Conservation (phyloP, 2,888 invertebrate genomes). For the Noctua fimbriata region DNA sequence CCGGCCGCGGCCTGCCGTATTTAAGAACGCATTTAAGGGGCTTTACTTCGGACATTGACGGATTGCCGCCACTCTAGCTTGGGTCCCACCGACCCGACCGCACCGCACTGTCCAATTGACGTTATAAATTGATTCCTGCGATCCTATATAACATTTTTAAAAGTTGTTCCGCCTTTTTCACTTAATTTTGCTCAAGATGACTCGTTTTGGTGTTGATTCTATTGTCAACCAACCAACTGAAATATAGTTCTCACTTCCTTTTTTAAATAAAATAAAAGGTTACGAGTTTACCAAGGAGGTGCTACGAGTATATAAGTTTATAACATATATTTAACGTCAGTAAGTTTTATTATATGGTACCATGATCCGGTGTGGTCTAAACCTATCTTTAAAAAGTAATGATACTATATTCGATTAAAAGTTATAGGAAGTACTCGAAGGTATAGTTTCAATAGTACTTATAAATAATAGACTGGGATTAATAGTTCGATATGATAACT, state of each 20-base stretch:
- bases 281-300: neutral
- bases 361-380: neutral
- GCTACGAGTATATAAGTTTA: neutral
- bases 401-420: neutral
- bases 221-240: conserved; percentile 10
- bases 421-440: neutral
- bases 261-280: neutral
- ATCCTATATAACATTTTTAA: conserved; percentile 67
- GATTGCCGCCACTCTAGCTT: conserved; percentile 80
- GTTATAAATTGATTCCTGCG: conserved; percentile 78
- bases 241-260: neutral
- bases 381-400: neutral
- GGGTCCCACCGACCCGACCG: conserved; percentile 73
- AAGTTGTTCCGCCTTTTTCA: conserved; percentile 57
- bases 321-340: neutral
- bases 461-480: conserved; percentile 2
- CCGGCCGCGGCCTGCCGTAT: conserved; percentile 72
- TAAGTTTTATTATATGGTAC: neutral
- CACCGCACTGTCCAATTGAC: conserved; percentile 75
- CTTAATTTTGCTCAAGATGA: conserved; percentile 44
- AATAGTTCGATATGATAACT: conserved; percentile 20
- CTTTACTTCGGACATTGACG: conserved; percentile 86
- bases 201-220: conserved; percentile 21
- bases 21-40: conserved; percentile 86
- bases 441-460: neutral